A percentile compares a stretch with the other conserved stretches of the same genome.
These are phyloP conservation scores for Rhagonycha lutea DNA, from an alignment of 2,888 invertebrate genomes.

Conservation along the genomic window DNA sequence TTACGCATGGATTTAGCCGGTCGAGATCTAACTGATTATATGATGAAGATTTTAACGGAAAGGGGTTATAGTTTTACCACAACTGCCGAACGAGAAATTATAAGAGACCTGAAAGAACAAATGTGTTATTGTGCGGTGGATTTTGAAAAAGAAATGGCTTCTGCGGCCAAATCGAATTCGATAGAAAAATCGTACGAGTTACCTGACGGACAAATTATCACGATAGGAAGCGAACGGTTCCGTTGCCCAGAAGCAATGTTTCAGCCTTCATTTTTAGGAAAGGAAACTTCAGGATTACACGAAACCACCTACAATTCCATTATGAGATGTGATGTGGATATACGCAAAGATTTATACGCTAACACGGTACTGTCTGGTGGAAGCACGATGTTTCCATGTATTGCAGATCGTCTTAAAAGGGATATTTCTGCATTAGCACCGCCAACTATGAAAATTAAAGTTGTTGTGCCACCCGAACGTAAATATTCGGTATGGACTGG, in stretches of 20 bases:
- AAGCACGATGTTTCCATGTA: conserved; percentile 57
- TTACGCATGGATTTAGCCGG: conserved; percentile 54
- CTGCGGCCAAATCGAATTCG: conserved; percentile 68
- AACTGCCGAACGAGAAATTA: conserved; percentile 53
- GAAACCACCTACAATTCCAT: conserved; percentile 74
- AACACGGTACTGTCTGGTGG: conserved; percentile 69
- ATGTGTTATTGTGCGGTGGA: conserved; percentile 75
- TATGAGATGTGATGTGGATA: conserved; percentile 75
- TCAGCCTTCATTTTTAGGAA: conserved; percentile 84
- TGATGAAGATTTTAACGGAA: conserved; percentile 54
- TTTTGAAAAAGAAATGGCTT: conserved; percentile 56
- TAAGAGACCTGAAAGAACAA: conserved; percentile 65
- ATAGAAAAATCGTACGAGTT: conserved; percentile 66
- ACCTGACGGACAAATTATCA: conserved; percentile 56
- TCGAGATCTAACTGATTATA: conserved; percentile 53
- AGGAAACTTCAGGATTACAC: conserved; percentile 64
- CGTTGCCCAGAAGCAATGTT: conserved; percentile 86
- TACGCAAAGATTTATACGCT: conserved; percentile 70
- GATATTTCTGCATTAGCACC: conserved; percentile 89
- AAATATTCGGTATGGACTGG: conserved; percentile 93
- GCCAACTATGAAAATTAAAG: conserved; percentile 93
- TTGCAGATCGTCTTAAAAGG: conserved; percentile 89
- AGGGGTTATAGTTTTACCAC: conserved; percentile 54
- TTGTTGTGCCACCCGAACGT: conserved; percentile 89
- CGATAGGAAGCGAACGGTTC: conserved; percentile 83